Conservation (phyloP, 2,113 vertebrate species). For the Probosciger aterrimus region DNA sequence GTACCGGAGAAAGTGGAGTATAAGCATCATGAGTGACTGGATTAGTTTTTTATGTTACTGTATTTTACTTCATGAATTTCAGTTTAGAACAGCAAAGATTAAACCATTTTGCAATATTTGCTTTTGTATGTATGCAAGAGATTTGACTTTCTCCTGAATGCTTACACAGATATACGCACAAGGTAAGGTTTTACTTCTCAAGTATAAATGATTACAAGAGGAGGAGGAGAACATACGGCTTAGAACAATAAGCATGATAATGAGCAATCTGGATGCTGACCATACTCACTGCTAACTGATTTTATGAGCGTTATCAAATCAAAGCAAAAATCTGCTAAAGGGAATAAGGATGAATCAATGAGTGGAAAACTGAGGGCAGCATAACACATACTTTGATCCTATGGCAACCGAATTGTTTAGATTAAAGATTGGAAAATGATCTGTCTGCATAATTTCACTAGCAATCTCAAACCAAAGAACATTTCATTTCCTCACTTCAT, state of each 20-base stretch:
- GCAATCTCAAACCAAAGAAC: not conserved
- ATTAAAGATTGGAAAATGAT: constrained; percentile 10
- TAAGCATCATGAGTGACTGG: not conserved
- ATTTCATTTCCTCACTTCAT: not conserved
- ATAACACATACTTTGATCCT: constrained; percentile 16
- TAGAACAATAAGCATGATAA: constrained; percentile 4
- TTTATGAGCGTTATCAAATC: constrained; percentile 24
- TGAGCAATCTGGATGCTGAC: constrained; percentile 16
- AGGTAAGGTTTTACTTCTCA: not conserved
- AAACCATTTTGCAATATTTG: not conserved
- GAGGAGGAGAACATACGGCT: not conserved
- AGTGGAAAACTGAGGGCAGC: not conserved
- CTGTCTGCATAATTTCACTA: constrained; percentile 14
- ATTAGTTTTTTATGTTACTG: not conserved
- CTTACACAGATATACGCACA: not conserved
- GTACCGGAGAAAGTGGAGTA: not conserved
- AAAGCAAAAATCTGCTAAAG: constrained; percentile 11
- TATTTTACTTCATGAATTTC: not conserved
- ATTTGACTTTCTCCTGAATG: not conserved
- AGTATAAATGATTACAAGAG: not conserved
- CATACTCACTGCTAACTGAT: not conserved
- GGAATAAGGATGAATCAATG: constrained; percentile 43
- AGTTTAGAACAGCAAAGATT: not conserved
- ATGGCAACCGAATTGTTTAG: constrained; percentile 56
- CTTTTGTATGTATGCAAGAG: not conserved